These are phyloP conservation scores for Cladopsammia gracilis DNA, from an alignment of 64 coral and sea anemone genomes.

Conservation along the genomic window DNA sequence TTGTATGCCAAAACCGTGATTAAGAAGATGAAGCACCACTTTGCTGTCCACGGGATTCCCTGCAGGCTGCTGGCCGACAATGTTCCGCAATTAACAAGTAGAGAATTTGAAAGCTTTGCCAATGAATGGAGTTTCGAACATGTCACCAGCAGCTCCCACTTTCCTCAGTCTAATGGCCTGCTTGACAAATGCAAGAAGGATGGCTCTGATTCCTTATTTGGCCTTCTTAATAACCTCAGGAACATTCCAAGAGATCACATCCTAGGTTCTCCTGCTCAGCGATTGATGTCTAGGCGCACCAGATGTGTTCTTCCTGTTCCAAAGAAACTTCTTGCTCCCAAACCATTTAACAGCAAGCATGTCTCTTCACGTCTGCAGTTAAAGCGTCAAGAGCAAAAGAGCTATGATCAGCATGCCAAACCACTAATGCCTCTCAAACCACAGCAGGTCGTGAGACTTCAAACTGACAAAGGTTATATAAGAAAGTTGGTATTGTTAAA, in stretches of 20 bases:
- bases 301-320: conserved; percentile 9
- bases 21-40: background rate
- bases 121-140: conserved; percentile 19
- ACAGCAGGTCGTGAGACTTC: background rate
- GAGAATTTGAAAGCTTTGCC: conserved; percentile 28
- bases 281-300: background rate
- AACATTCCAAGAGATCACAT: background rate
- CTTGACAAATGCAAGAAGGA: background rate
- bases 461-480: too few species aligned
- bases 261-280: background rate
- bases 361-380: background rate
- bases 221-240: background rate
- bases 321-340: conserved; percentile 7
- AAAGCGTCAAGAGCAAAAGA: background rate
- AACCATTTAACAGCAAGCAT: background rate
- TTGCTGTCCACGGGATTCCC: conserved; percentile 1
- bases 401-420: background rate
- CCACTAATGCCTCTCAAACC: background rate
- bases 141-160: background rate
- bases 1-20: background rate
- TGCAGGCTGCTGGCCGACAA: background rate
- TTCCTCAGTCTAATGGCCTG: conserved; percentile 25
- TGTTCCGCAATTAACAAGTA: background rate
- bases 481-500: conserved; percentile 18
- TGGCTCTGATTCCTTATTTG: background rate